Conservation (phyloP, 2,888 invertebrate genomes). For the Netelia inedita region DNA sequence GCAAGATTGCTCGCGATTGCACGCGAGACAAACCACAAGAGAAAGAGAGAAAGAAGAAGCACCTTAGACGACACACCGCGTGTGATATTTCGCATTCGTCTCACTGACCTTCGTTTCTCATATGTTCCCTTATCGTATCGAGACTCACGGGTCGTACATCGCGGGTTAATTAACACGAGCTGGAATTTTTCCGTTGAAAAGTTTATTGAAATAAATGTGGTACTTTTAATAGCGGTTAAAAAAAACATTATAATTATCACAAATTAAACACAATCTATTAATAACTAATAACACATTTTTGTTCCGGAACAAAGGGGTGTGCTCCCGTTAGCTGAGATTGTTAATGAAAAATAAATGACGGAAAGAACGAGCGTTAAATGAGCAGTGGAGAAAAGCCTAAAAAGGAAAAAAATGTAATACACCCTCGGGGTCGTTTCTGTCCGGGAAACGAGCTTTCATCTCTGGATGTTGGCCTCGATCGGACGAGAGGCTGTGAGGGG, state of each 20-base stretch:
- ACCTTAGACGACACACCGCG: constrained; percentile 13
- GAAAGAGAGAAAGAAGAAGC: background rate
- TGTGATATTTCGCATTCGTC: constrained; percentile 5
- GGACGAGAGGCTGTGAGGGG: background rate
- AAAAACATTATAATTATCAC: background rate
- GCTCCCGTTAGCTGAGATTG: background rate
- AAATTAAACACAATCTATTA: background rate
- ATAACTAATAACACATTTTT: no score
- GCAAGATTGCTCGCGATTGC: constrained; percentile 26
- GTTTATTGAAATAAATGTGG: no score
- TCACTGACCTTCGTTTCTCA: constrained; percentile 24
- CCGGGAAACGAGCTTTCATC: constrained; percentile 42
- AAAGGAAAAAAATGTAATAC: constrained; percentile 11
- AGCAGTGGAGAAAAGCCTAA: background rate
- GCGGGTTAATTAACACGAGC: constrained; percentile 15
- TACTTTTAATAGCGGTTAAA: no score
- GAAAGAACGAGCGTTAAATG: constrained; percentile 10
- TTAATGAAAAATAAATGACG: background rate
- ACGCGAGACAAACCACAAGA: constrained; percentile 22
- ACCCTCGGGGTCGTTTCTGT: constrained; percentile 30
- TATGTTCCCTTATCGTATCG: constrained; percentile 9
- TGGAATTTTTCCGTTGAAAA: background rate
- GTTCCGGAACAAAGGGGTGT: no score
- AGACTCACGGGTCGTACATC: background rate
- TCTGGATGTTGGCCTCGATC: constrained; percentile 9